These are phyloP conservation scores for Gastrophysa polygoni DNA, from an alignment of 2,888 invertebrate species.

Conservation along the genomic window DNA sequence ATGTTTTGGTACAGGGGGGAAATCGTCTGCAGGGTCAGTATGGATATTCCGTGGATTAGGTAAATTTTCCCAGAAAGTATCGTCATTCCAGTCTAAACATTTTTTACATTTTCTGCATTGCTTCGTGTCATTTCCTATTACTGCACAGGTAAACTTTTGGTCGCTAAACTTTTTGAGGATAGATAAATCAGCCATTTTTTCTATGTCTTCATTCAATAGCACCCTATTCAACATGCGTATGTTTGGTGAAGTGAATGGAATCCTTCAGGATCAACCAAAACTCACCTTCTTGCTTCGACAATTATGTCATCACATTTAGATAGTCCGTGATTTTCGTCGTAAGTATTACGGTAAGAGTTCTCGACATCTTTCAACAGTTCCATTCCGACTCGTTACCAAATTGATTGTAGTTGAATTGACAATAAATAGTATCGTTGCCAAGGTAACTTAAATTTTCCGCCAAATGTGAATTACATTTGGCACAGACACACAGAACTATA, in stretches of 20 bases:
- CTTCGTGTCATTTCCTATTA: background rate
- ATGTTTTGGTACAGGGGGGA: background rate
- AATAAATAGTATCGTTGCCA: background rate
- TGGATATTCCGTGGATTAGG: slow-evolving; percentile 27
- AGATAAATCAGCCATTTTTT: slow-evolving; percentile 34
- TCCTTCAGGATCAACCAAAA: background rate
- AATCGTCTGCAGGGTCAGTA: slow-evolving; percentile 7
- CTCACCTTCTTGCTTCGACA: slow-evolving; percentile 30
- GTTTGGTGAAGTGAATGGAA: background rate
- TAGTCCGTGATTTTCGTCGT: slow-evolving; percentile 7
- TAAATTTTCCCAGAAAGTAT: slow-evolving; percentile 30
- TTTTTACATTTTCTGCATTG: slow-evolving; percentile 17
- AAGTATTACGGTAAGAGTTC: slow-evolving; percentile 3
- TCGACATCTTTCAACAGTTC: slow-evolving; percentile 7
- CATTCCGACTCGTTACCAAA: no score
- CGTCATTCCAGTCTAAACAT: slow-evolving; percentile 28
- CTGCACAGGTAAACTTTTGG: background rate
- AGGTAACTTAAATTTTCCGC: slow-evolving; percentile 27
- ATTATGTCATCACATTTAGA: slow-evolving; percentile 23
- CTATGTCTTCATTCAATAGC: slow-evolving; percentile 32
- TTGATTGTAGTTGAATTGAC: no score
- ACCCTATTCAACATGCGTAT: slow-evolving; percentile 22
- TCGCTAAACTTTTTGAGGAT: background rate
- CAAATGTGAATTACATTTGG: no score
- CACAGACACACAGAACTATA: no score